These are phyloP conservation scores for Coecobrya sp. DNA, from an alignment of 2,888 invertebrate genomes.

Conservation along the genomic window DNA sequence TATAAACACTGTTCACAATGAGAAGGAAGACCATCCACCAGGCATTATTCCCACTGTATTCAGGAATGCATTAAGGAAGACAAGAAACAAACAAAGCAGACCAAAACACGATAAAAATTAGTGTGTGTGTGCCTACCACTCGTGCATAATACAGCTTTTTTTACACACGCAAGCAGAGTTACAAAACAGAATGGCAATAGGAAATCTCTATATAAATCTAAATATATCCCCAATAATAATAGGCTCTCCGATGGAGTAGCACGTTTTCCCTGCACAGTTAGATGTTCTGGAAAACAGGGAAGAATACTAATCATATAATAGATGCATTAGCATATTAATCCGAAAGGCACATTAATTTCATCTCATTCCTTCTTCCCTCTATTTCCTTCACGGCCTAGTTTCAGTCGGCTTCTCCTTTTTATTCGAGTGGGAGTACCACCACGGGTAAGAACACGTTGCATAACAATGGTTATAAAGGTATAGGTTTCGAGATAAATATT, in stretches of 20 bases:
- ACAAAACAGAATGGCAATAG: not conserved
- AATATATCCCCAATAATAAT: not conserved
- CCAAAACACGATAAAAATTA: slow-evolving; percentile 12
- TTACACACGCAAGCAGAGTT: not conserved
- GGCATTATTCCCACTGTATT: slow-evolving; percentile 5
- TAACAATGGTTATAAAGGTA: not conserved
- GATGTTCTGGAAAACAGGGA: not conserved
- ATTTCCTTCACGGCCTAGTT: slow-evolving; percentile 20
- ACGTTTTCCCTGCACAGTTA: not conserved
- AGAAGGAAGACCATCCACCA: not conserved
- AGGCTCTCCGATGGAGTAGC: not conserved
- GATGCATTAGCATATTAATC: slow-evolving; percentile 74
- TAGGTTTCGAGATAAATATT: not conserved
- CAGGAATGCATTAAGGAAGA: slow-evolving; percentile 37
- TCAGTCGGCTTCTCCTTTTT: slow-evolving; percentile 14
- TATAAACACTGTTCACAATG: not conserved
- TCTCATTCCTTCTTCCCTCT: slow-evolving; percentile 47
- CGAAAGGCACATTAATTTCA: slow-evolving; percentile 68
- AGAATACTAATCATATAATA: slow-evolving; percentile 23
- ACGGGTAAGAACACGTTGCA: not conserved
- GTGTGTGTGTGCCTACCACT: not conserved
- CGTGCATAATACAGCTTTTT: slow-evolving; percentile 5
- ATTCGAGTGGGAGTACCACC: not conserved
- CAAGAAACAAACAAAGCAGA: not conserved
- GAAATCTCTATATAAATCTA: not conserved